Percentiles rank a stretch among this genome's conserved stretches.
These are phyloP conservation scores for Thinocorus orbignyianus DNA, from an alignment of 2,113 vertebrate genomes.

Conservation along the genomic window DNA sequence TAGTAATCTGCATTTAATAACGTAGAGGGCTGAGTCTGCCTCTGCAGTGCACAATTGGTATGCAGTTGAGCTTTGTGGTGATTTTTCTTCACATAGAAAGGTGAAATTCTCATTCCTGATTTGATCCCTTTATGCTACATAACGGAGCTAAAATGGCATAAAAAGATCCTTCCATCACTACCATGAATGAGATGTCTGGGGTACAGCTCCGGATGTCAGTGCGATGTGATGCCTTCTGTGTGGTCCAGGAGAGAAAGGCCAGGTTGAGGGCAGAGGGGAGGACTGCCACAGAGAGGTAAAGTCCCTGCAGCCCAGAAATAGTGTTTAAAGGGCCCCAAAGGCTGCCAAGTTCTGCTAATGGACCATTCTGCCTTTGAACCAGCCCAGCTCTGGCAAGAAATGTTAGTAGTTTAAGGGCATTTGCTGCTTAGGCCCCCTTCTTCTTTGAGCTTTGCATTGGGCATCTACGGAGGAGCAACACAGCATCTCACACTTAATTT, in stretches of 20 bases:
- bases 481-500: background rate
- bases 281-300: background rate
- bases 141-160: background rate
- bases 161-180: background rate
- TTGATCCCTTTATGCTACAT: background rate
- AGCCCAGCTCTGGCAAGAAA: background rate
- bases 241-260: background rate
- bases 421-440: background rate
- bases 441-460: background rate
- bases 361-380: background rate
- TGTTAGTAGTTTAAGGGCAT: background rate
- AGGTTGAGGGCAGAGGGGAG: background rate
- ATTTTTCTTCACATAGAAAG: background rate
- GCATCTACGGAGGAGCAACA: accelerated
- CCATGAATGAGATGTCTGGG: background rate
- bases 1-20: background rate
- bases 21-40: background rate
- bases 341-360: background rate
- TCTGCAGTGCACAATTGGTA: background rate
- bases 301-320: background rate
- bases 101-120: background rate
- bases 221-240: accelerated
- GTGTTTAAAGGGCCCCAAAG: background rate
- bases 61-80: background rate
- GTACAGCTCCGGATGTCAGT: accelerated